Evolutionary conservation across 2,113 vertebrate species (phyloP).

Genomic region (Felis catus): DNA sequence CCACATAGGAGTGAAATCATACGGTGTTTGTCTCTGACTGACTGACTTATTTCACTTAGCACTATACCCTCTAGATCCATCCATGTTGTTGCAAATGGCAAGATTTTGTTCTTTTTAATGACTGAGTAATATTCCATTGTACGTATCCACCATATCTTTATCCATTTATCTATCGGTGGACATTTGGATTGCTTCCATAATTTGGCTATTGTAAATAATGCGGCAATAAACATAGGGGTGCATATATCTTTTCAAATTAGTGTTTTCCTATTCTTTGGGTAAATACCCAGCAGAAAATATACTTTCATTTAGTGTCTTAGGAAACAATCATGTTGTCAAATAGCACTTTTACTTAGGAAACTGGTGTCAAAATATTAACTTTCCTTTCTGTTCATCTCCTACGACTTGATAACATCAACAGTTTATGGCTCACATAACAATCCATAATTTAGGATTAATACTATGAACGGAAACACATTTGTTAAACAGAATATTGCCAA

Average conservation of each 20-base stretch:
- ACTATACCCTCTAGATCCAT: background rate
- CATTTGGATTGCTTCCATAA: background rate
- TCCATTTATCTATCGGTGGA: background rate
- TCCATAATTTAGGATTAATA: background rate
- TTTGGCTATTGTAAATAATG: background rate
- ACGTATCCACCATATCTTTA: background rate
- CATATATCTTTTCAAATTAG: background rate
- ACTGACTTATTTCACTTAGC: background rate
- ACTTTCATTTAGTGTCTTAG: background rate
- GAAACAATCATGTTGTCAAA: background rate
- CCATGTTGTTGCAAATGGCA: background rate
- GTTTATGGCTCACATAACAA: background rate
- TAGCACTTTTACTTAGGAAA: background rate
- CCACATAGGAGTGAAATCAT: background rate
- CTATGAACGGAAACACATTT: background rate
- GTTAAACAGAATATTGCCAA: background rate
- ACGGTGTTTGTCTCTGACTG: background rate
- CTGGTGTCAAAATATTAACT: background rate
- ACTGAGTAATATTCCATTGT: background rate
- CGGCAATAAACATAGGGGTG: background rate
- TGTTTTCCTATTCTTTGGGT: background rate
- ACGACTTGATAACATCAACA: background rate
- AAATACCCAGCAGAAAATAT: background rate
- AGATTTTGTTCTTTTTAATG: background rate
- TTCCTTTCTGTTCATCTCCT: conserved; percentile 21